Evolutionary conservation across 2,113 vertebrate genomes (phyloP).

Genomic region (Crotalus helleri): DNA sequence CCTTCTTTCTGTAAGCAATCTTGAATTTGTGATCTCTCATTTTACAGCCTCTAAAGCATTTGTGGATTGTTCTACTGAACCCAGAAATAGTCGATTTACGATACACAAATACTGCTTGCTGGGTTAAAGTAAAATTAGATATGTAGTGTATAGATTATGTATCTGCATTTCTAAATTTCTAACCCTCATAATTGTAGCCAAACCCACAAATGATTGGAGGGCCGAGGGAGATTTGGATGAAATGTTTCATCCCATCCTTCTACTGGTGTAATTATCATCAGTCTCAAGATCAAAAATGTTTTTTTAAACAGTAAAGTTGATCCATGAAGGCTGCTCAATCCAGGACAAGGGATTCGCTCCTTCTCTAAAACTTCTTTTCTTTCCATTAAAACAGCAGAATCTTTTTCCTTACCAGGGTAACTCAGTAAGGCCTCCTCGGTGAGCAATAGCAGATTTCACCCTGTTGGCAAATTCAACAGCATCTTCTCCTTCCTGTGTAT

Average conservation of each 20-base stretch:
- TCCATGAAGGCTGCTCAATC: background rate
- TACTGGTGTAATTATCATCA: background rate
- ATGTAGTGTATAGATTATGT: background rate
- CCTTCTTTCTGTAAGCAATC: background rate
- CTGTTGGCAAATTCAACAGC: slow-evolving; percentile 91
- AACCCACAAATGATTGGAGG: background rate
- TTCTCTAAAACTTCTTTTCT: background rate
- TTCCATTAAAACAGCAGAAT: too few relatives aligned
- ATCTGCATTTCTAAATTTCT: background rate
- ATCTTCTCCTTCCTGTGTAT: slow-evolving; percentile 83
- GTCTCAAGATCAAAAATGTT: background rate
- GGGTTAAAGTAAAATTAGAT: background rate
- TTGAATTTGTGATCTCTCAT: background rate
- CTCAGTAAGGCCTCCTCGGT: slow-evolving; percentile 87
- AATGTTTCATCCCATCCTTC: background rate
- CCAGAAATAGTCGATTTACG: background rate
- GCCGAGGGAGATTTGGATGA: background rate
- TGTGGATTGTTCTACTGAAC: background rate
- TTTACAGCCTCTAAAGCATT: background rate
- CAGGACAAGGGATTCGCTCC: background rate
- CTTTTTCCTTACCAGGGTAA: slow-evolving; percentile 84
- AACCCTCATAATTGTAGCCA: background rate
- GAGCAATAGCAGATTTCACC: slow-evolving; percentile 89
- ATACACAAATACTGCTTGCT: background rate
- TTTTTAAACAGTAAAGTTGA: background rate